phyloP scores from a whole-genome alignment of 2,113 vertebrate genomes.

The Varanus salvator region DNA sequence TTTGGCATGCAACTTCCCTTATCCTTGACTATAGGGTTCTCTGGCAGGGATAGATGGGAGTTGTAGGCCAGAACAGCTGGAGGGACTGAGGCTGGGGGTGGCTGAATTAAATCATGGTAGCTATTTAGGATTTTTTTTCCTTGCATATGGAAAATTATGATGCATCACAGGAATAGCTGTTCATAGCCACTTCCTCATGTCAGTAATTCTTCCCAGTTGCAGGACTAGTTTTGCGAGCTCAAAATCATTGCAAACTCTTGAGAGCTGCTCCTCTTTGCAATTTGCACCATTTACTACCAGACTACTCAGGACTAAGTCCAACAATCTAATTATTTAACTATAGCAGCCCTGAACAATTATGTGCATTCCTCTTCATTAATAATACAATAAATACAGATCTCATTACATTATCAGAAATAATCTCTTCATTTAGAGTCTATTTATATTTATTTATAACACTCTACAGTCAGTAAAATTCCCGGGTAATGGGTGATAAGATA shows the following conservation, averaged over 20 bases:
- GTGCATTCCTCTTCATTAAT: conserved; percentile 53
- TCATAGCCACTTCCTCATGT: neutral
- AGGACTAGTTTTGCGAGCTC: neutral
- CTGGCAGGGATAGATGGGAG: no score
- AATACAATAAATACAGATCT: neutral
- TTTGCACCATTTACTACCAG: neutral
- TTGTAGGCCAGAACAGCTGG: no score
- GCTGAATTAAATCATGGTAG: neutral
- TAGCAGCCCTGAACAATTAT: conserved; percentile 33
- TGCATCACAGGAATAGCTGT: neutral
- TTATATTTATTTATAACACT: no score
- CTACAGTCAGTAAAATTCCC: no score
- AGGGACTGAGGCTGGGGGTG: no score
- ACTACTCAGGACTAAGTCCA: neutral
- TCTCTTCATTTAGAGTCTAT: neutral
- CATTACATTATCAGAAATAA: neutral
- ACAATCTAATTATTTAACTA: neutral
- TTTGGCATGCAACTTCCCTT: no score
- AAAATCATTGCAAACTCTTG: neutral
- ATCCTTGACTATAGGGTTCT: no score
- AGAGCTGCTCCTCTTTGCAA: neutral
- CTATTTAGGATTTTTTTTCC: neutral
- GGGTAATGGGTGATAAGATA: no score
- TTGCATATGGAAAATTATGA: neutral
- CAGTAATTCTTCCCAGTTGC: neutral